Evolutionary conservation across 2,797 vertebrate species (phyloP), one percentile per base, ranked within the genome.

Genomic region (Craterocephalus amniculus): DNA sequence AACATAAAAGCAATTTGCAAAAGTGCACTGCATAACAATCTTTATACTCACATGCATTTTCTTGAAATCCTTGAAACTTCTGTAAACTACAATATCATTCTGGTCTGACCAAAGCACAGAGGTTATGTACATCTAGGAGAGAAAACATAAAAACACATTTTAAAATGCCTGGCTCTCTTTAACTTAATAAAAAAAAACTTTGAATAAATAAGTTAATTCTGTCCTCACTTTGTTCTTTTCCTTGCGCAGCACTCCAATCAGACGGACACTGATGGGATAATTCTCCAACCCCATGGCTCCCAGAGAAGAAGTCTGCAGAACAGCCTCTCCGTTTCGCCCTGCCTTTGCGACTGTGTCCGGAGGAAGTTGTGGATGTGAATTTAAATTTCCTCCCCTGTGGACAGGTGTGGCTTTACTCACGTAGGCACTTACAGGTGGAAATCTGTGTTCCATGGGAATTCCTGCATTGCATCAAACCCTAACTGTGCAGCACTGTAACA

Each of bases 61-160:
- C 66, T 87, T 83, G 79, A 94, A 95, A 13, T 95, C 93, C 40
- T 32, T 5, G 7, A 94, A 88, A 0, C 79, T 87, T 82, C 95
- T 91, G 83, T 95, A 94, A 54, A 95, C 70, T 0, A 91, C 70
- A 35, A 94, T 90, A 2, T 95, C 91, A 57, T 72, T 91, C 63
- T 94, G 76, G 65, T 95, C 91, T 0, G 95, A 94, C 95, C 95
- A 95, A 12, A 92, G 78, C 81, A 95, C 93, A 0, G 92, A 93
- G 2, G 83, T 80, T 66, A 95, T 88, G 78, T 89, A 94, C 87
- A 94, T 67, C 95, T 95, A 69, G n/a, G 79, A 38, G 48, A 34
- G 60, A 32, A 64, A 63, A 31, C 14, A 63, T 4, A 45, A 32
- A 64, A 63, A 31, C 14, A 63, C 6, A 45, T 10, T 51, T 26